These are phyloP conservation scores for Lochmaea crataegi DNA, from an alignment of 2,888 invertebrate species.

Conservation along the genomic window DNA sequence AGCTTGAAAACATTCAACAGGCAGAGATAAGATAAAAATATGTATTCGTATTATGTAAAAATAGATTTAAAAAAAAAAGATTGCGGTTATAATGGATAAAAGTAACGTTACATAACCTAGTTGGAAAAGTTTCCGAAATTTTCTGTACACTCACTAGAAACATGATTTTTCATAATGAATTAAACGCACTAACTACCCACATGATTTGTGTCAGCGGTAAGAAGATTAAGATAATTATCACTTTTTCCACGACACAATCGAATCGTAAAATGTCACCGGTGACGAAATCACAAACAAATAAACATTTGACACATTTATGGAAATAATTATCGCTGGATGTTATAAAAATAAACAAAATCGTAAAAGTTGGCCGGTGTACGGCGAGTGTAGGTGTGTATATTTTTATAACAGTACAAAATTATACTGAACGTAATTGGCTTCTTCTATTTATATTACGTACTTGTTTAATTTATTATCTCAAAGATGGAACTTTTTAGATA, in stretches of 20 bases:
- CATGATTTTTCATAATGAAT: constrained; percentile 19
- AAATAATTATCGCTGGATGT: not conserved
- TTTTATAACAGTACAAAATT: not conserved
- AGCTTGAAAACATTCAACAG: not conserved
- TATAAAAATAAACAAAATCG: constrained; percentile 11
- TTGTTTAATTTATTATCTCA: constrained; percentile 1
- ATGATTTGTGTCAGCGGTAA: not conserved
- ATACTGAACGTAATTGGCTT: not conserved
- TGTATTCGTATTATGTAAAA: not conserved
- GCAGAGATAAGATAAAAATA: not conserved
- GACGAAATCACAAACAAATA: not conserved
- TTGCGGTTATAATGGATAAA: not conserved
- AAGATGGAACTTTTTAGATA: not conserved
- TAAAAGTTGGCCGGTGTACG: not conserved
- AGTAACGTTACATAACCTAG: not conserved
- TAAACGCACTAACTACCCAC: not conserved
- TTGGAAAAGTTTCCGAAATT: not conserved
- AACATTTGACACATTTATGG: not conserved
- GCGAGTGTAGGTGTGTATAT: constrained; percentile 2
- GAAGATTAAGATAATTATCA: not conserved
- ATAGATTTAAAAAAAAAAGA: not conserved
- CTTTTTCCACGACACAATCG: not conserved
- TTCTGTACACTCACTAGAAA: constrained; percentile 20
- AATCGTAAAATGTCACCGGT: not conserved
- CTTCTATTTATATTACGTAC: not conserved